Conservation (phyloP, 2,113 vertebrate species). For the Emberiza fucata region DNA sequence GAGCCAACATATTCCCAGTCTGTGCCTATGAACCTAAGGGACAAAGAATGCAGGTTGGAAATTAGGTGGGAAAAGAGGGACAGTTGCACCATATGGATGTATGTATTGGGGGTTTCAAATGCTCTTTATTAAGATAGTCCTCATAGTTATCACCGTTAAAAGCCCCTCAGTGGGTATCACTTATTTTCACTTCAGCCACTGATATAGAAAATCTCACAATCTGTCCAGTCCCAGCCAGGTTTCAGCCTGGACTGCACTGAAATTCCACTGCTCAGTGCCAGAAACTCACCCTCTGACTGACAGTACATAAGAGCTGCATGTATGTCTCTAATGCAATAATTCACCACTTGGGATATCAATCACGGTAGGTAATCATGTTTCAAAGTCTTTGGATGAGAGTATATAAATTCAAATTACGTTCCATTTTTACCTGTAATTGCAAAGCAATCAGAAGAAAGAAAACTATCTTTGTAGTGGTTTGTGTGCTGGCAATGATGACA, state of each 20-base stretch:
- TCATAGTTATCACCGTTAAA: not conserved
- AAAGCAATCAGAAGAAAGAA: not conserved
- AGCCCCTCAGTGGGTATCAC: not conserved
- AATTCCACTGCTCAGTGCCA: not conserved
- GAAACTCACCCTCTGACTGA: not conserved
- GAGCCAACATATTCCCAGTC: not conserved
- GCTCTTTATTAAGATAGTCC: not conserved
- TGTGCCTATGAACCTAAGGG: not conserved
- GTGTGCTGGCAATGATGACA: not conserved
- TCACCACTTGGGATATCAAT: not conserved
- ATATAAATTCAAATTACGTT: not conserved
- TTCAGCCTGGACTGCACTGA: not conserved
- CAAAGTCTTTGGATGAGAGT: not conserved
- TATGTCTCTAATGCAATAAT: not conserved
- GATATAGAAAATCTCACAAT: not conserved
- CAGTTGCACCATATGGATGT: accelerated
- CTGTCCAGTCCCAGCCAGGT: not conserved
- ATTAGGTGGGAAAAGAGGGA: not conserved
- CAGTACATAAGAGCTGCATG: accelerated
- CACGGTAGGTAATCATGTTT: not conserved
- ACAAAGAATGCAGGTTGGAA: not conserved
- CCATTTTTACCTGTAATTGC: not conserved
- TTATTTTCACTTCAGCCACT: not conserved
- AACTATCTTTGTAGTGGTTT: not conserved
- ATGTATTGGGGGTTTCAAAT: accelerated